A percentile compares a stretch with the other conserved stretches of the same genome.
phyloP scores from a whole-genome alignment of 1,140 invertebrate genomes.

The Vanessa atalanta region DNA sequence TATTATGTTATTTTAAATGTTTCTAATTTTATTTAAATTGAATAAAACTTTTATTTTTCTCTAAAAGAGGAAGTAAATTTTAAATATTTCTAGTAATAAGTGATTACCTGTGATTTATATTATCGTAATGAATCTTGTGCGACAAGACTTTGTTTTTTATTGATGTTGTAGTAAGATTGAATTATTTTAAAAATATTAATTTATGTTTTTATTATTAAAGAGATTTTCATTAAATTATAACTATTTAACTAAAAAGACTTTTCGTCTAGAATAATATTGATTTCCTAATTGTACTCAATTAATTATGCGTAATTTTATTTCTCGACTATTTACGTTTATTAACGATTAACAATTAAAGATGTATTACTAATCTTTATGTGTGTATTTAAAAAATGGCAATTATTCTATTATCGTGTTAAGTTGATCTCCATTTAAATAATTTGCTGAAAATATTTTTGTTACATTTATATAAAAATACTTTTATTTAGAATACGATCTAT shows the following conservation, averaged over 20 bases:
- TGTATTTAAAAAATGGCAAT: not conserved
- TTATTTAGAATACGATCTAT: conserved; percentile 17
- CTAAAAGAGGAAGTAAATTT: conserved; percentile 48
- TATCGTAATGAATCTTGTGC: conserved; percentile 68
- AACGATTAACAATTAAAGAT: not conserved
- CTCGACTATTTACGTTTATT: not conserved
- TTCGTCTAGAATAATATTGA: not conserved
- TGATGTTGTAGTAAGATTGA: conserved; percentile 39
- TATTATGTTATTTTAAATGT: conserved; percentile 21
- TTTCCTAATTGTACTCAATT: not conserved
- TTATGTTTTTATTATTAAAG: conserved; percentile 28
- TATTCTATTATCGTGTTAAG: not conserved
- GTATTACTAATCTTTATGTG: not conserved
- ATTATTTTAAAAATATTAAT: conserved; percentile 38
- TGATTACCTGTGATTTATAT: conserved; percentile 77
- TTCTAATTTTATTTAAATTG: conserved; percentile 26
- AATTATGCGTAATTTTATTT: not conserved
- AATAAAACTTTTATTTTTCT: conserved; percentile 42
- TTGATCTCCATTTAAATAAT: not conserved
- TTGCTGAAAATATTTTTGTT: conserved; percentile 14
- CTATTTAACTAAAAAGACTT: not conserved
- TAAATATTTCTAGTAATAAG: conserved; percentile 61
- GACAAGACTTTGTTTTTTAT: conserved; percentile 62
- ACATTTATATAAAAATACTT: conserved; percentile 22
- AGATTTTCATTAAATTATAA: conserved; percentile 9